Evolutionary conservation across 2,888 invertebrate genomes (phyloP).

Genomic region (Tipula helvola): DNA sequence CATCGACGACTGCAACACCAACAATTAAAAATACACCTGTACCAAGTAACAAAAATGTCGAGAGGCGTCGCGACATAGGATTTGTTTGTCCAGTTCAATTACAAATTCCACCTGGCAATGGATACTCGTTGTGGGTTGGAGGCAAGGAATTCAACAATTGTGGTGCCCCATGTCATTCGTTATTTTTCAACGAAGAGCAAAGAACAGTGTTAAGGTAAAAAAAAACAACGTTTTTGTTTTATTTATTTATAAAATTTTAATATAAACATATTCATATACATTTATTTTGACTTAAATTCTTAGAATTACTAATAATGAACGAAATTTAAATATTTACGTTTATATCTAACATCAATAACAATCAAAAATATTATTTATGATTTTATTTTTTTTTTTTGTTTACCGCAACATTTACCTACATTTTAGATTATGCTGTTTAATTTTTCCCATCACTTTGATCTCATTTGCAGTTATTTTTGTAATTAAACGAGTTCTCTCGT

Average conservation of each 20-base stretch:
- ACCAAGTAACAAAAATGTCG: constrained; percentile 14
- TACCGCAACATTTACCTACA: not conserved
- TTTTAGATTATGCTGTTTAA: not conserved
- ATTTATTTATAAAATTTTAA: not conserved
- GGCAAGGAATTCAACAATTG: constrained; percentile 62
- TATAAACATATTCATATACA: not conserved
- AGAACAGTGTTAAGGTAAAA: constrained; percentile 56
- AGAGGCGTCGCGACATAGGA: constrained; percentile 49
- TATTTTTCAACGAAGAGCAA: constrained; percentile 79
- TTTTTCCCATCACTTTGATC: not conserved
- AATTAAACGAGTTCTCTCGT: not conserved
- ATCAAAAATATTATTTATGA: constrained; percentile 6
- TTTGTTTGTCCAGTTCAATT: constrained; percentile 83
- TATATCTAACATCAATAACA: not conserved
- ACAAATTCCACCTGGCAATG: constrained; percentile 64
- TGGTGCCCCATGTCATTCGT: constrained; percentile 82
- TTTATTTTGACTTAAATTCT: not conserved
- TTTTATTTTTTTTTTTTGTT: not conserved
- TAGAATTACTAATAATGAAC: not conserved
- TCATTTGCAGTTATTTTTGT: not conserved
- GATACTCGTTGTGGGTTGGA: constrained; percentile 73
- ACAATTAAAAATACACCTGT: constrained; percentile 21
- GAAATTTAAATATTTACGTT: not conserved
- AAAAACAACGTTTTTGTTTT: not conserved
- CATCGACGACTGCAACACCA: constrained; percentile 45